Percentiles rank a stretch among this genome's conserved stretches.
phyloP scores from a whole-genome alignment of 2,113 vertebrate species.

The Hemiprocne comata region DNA sequence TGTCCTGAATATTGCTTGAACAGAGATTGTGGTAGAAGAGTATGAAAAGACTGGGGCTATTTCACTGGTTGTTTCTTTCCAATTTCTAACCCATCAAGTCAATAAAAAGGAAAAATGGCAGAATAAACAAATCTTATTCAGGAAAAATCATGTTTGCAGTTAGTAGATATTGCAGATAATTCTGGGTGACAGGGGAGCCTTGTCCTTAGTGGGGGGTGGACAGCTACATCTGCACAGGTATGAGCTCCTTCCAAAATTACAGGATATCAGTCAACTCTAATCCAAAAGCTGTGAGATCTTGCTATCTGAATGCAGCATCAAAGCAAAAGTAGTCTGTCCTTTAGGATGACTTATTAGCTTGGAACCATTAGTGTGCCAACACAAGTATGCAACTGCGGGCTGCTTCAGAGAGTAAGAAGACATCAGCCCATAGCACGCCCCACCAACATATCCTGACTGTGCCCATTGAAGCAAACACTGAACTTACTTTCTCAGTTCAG shows the following conservation, averaged over 20 bases:
- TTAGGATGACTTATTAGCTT: not conserved
- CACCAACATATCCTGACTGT: not conserved
- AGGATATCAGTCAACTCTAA: not conserved
- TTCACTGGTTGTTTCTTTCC: not conserved
- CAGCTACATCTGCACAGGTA: not conserved
- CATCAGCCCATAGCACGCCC: rapidly evolving
- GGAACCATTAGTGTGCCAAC: not conserved
- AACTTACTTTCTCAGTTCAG: not conserved
- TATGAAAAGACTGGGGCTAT: not conserved
- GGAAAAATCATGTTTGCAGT: not conserved
- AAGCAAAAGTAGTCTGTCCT: not conserved
- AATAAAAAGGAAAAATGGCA: not conserved
- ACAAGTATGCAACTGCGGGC: not conserved
- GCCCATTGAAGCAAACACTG: not conserved
- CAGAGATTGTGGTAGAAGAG: not conserved
- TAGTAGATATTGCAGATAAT: not conserved
- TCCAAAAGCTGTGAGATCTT: not conserved
- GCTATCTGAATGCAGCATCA: not conserved
- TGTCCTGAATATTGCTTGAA: not conserved
- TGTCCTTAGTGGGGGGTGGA: not conserved
- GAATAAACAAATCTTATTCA: not conserved
- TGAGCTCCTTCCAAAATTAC: not conserved
- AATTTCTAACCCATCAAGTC: not conserved
- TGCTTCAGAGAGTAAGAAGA: not conserved
- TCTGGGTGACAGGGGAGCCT: not conserved